Percentiles rank a stretch among this genome's conserved stretches.
Conservation (phyloP, 2,797 vertebrate genomes). For the Mastacembelus armatus region DNA sequence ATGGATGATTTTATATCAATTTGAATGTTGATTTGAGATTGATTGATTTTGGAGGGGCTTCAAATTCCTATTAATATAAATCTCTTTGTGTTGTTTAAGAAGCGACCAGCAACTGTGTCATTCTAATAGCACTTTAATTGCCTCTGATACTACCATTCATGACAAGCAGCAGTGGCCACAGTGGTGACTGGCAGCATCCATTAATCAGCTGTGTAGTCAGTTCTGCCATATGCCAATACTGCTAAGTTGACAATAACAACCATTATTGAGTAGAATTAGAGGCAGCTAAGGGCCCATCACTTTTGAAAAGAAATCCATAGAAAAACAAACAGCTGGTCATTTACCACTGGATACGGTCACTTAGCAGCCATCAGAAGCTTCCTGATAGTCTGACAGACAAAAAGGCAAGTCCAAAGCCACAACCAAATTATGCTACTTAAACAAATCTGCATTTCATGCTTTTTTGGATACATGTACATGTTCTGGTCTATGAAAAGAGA, state of each 20-base stretch:
- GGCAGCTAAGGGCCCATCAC: neutral
- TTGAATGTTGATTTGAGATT: constrained; percentile 32
- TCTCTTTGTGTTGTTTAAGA: constrained; percentile 12
- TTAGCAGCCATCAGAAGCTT: neutral
- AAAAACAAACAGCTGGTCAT: constrained; percentile 26
- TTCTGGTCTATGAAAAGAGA: constrained; percentile 4
- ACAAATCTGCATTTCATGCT: constrained; percentile 1
- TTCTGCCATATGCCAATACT: constrained; percentile 49
- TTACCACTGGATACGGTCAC: constrained; percentile 12
- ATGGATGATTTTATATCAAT: constrained; percentile 14
- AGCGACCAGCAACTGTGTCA: constrained; percentile 10
- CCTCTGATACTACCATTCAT: constrained; percentile 5
- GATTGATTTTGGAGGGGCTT: constrained; percentile 42
- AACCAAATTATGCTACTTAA: constrained; percentile 7
- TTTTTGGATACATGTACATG: constrained; percentile 19
- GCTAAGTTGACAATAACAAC: constrained; percentile 47
- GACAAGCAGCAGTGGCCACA: neutral
- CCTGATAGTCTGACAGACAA: constrained; percentile 5
- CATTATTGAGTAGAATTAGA: constrained; percentile 49
- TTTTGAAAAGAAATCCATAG: constrained; percentile 52
- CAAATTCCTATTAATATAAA: constrained; percentile 10
- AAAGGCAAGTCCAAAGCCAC: constrained; percentile 10
- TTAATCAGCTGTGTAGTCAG: constrained; percentile 37
- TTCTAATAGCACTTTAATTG: constrained; percentile 9
- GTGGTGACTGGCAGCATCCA: neutral